Evolutionary conservation across 2,888 invertebrate genomes (phyloP).

Genomic region (Andrena bucephala): DNA sequence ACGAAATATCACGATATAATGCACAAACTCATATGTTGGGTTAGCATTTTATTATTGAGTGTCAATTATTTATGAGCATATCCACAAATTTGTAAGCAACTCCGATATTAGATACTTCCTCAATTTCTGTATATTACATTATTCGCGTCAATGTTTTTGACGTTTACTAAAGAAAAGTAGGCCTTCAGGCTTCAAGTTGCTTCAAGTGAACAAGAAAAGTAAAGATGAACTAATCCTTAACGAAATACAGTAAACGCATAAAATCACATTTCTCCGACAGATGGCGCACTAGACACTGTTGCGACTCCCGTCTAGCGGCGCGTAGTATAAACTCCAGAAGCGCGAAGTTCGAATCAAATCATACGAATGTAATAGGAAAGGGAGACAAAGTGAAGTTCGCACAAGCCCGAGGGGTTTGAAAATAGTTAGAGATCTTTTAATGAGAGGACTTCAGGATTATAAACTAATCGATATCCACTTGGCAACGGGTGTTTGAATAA

Average conservation of each 20-base stretch:
- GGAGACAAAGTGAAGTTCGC: no score
- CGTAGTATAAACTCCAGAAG: no score
- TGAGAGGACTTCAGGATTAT: no score
- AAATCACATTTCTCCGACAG: not conserved
- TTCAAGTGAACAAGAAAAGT: conserved; percentile 5
- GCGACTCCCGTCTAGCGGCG: no score
- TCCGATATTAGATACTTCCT: not conserved
- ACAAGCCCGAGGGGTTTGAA: no score
- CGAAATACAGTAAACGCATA: not conserved
- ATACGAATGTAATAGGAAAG: no score
- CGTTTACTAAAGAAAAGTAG: not conserved
- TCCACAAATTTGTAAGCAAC: not conserved
- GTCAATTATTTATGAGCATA: not conserved
- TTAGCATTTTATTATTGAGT: conserved; percentile 12
- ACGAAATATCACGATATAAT: conserved; percentile 25
- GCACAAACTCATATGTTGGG: conserved; percentile 11
- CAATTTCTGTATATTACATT: not conserved
- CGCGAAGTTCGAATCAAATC: no score
- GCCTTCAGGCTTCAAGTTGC: not conserved
- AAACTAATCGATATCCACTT: no score
- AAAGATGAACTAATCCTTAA: conserved; percentile 2
- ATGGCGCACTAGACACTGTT: no score
- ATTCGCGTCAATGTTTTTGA: conserved; percentile 27
- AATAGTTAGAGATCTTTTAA: no score
- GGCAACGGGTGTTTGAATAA: no score